Conservation (phyloP, 2,888 invertebrate genomes). For the Parelbella ahira region DNA sequence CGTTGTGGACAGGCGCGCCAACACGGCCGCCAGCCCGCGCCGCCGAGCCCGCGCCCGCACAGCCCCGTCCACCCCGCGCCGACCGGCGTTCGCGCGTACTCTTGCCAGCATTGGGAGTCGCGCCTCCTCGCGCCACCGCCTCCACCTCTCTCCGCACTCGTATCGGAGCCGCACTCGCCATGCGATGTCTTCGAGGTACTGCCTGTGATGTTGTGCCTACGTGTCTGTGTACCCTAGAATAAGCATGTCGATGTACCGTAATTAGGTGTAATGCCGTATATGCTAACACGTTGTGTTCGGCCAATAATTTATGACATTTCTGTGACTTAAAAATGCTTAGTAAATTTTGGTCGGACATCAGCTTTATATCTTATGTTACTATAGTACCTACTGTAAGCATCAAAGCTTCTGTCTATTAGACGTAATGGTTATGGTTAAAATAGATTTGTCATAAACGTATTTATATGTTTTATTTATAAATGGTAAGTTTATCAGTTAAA, state of each 20-base stretch:
- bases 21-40: conserved; percentile 78
- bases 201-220: conserved; percentile 48
- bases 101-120: conserved; percentile 82
- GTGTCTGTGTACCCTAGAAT: conserved; percentile 36
- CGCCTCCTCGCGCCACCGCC: conserved; percentile 75
- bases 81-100: conserved; percentile 80
- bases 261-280: too few species aligned
- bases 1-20: conserved; percentile 62
- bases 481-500: conserved; percentile 37
- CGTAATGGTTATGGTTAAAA: conserved; percentile 32
- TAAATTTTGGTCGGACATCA: conserved; percentile 7
- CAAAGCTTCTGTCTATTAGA: conserved; percentile 31
- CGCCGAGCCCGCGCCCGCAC: conserved; percentile 75
- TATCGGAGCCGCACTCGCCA: conserved; percentile 66
- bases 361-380: conserved; percentile 10
- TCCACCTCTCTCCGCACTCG: conserved; percentile 73
- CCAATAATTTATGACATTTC: conserved; percentile 26
- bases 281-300: conserved; percentile 26
- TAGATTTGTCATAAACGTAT: conserved; percentile 12
- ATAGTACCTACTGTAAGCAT: conserved; percentile 32
- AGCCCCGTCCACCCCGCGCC: conserved; percentile 78
- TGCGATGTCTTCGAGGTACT: conserved; percentile 76
- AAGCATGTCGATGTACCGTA: conserved; percentile 35
- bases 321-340: conserved; percentile 5
- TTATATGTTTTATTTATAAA: conserved; percentile 31